phyloP scores from a whole-genome alignment of 2,888 invertebrate genomes.

The Sesamia inferens region DNA sequence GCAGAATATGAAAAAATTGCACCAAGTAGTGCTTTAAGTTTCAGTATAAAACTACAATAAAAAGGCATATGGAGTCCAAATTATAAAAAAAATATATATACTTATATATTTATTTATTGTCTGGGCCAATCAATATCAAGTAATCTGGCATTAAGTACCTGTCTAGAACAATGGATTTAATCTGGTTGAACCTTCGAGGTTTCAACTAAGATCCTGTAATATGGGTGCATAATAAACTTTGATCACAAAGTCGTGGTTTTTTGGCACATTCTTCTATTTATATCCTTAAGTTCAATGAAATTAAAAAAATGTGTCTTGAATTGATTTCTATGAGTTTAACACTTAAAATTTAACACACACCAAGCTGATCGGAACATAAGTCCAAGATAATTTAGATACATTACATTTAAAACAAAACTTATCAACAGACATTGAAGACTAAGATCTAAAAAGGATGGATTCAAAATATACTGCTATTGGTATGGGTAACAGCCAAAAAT shows the following conservation, averaged over 20 bases:
- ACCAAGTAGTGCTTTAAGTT: not conserved
- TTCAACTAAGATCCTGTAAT: not conserved
- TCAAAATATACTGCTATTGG: conserved; percentile 83
- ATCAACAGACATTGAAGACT: not conserved
- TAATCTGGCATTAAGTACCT: not conserved
- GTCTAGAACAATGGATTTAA: not conserved
- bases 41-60: not conserved
- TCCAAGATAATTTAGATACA: not conserved
- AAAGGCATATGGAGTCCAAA: not conserved
- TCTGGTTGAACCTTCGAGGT: not conserved
- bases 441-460: conserved; percentile 76
- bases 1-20: not conserved
- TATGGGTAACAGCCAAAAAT: conserved; percentile 67
- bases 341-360: not conserved
- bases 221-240: no score
- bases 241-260: not conserved
- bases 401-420: not conserved
- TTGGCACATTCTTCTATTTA: not conserved
- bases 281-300: no score
- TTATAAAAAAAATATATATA: no score
- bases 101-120: no score
- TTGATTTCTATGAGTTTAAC: no score
- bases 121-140: not conserved
- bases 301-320: not conserved
- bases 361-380: not conserved